Evolutionary conservation across 2,888 invertebrate genomes (phyloP).

Genomic region (Acheta domesticus): DNA sequence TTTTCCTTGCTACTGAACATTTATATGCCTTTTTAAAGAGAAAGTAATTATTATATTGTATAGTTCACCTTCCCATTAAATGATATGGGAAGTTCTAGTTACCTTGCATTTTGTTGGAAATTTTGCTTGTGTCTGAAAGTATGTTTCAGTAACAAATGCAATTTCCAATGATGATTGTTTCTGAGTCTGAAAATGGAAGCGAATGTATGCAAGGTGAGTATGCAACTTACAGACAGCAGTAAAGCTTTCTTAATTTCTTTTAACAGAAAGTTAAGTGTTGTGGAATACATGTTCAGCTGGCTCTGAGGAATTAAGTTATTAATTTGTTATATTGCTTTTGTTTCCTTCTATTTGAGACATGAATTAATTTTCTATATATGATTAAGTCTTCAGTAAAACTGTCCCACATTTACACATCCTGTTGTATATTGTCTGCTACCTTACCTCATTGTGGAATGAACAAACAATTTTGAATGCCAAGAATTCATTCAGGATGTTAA

Average conservation of each 20-base stretch:
- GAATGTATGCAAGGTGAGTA: not conserved
- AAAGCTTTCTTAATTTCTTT: not conserved
- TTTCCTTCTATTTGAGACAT: no score
- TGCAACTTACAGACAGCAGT: not conserved
- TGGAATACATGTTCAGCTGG: not conserved
- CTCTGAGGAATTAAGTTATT: not conserved
- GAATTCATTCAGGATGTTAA: not conserved
- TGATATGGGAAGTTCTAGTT: no score
- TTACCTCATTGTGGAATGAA: slow-evolving; percentile 7
- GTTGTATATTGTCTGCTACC: not conserved
- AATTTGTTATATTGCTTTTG: no score
- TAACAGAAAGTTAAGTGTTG: not conserved
- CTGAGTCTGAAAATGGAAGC: not conserved
- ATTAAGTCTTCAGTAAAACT: not conserved
- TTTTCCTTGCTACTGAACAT: slow-evolving; percentile 9
- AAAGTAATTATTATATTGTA: not conserved
- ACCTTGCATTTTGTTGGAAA: not conserved
- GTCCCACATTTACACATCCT: not conserved
- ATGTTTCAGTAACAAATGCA: not conserved
- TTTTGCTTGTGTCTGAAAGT: slow-evolving; percentile 4
- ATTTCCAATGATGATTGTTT: not conserved
- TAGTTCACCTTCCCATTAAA: not conserved
- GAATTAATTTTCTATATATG: no score
- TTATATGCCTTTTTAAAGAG: slow-evolving; percentile 5
- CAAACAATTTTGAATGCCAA: not conserved